Percentiles rank a stretch among this genome's conserved stretches.
phyloP scores from a whole-genome alignment of 2,113 vertebrate species.

The Tenebrosternarchus preto region DNA sequence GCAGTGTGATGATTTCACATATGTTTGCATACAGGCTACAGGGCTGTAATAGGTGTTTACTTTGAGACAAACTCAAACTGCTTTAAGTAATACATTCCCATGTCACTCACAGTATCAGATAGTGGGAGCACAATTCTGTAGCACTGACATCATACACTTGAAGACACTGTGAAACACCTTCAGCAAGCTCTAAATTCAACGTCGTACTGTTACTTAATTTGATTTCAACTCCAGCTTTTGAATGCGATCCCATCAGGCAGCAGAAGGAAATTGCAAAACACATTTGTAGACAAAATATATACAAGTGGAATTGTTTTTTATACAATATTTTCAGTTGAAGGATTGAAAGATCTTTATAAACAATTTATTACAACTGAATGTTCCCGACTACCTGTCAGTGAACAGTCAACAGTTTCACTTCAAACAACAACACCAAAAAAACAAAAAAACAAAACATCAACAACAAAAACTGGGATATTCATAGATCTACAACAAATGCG shows the following conservation, averaged over 20 bases:
- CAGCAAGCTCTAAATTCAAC: background rate
- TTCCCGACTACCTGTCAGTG: background rate
- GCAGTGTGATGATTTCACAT: background rate
- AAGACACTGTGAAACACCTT: background rate
- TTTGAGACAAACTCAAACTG: background rate
- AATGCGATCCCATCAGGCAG: background rate
- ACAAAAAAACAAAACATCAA: too few relatives aligned
- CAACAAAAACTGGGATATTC: background rate
- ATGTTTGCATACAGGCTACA: background rate
- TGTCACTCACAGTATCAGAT: background rate
- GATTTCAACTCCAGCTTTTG: background rate
- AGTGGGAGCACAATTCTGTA: background rate
- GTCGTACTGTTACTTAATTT: background rate
- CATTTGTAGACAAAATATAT: background rate
- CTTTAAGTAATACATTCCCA: background rate
- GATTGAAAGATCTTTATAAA: conserved; percentile 26
- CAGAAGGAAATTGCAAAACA: background rate
- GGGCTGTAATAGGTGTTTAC: background rate
- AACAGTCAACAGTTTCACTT: background rate
- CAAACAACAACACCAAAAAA: too few relatives aligned
- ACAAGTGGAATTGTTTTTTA: background rate
- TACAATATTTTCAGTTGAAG: background rate
- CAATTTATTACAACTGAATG: conserved; percentile 13
- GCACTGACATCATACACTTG: background rate
- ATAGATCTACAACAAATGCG: conserved; percentile 2